Percentiles rank a stretch among this genome's conserved stretches.
Conservation (phyloP, 2,888 invertebrate genomes). For the Caradrina clavipalpis region DNA sequence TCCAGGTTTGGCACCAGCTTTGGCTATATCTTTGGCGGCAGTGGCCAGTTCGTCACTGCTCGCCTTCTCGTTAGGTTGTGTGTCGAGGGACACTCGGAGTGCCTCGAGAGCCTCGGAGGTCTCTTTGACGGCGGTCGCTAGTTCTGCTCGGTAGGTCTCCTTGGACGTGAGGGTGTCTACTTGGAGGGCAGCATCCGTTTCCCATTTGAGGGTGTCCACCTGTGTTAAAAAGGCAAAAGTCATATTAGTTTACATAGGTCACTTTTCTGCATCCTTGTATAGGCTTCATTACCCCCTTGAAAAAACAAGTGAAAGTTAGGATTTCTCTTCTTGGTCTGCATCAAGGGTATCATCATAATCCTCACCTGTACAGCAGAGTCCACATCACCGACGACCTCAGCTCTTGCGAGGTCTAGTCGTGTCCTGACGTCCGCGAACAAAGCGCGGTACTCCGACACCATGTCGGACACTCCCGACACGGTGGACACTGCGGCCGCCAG, state of each 20-base stretch:
- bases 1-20: conserved; percentile 94
- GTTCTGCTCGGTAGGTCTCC: conserved; percentile 95
- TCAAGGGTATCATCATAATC: background rate
- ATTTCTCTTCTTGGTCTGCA: too few species aligned
- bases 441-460: conserved; percentile 85
- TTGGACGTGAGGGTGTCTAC: conserved; percentile 96
- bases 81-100: conserved; percentile 90
- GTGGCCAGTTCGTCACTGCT: conserved; percentile 91
- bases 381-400: conserved; percentile 81
- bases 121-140: conserved; percentile 94
- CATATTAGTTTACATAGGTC: background rate
- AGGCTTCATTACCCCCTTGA: background rate
- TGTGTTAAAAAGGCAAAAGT: conserved; percentile 73
- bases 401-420: conserved; percentile 79
- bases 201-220: conserved; percentile 94
- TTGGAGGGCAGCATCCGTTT: conserved; percentile 95
- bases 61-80: conserved; percentile 86
- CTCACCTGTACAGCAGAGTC: conserved; percentile 85
- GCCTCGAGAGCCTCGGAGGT: conserved; percentile 92
- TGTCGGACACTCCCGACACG: conserved; percentile 76
- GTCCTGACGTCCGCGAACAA: conserved; percentile 81
- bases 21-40: conserved; percentile 94
- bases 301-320: background rate
- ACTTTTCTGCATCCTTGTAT: too few species aligned
- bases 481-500: conserved; percentile 73